Percentiles rank a stretch among this genome's conserved stretches.
phyloP scores from a whole-genome alignment of 2,888 invertebrate species.

The Andrena flavipes region DNA sequence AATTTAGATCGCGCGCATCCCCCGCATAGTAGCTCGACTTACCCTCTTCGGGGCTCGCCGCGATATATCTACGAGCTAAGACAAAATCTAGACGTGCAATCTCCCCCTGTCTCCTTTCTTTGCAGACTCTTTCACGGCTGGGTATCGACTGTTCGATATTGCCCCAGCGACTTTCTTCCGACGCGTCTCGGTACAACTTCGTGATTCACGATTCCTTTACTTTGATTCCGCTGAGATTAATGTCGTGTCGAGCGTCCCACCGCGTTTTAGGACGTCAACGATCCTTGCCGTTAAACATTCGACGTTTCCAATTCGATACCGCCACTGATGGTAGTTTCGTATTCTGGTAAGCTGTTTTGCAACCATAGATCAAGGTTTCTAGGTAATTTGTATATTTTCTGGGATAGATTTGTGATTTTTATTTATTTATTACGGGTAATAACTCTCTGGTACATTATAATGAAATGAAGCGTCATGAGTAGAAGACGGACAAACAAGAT shows the following conservation, averaged over 20 bases:
- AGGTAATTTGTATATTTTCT: too few relatives aligned
- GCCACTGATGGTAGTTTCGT: neutral
- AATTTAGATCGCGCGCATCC: constrained; percentile 56
- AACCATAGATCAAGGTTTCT: too few relatives aligned
- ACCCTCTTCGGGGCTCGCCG: constrained; percentile 16
- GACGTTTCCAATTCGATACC: constrained; percentile 6
- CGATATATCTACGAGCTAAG: constrained; percentile 50
- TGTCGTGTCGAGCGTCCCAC: constrained; percentile 28
- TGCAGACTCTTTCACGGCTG: constrained; percentile 13
- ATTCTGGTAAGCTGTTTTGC: too few relatives aligned
- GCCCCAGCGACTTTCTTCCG: constrained; percentile 53
- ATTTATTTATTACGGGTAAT: too few relatives aligned
- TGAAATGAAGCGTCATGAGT: too few relatives aligned
- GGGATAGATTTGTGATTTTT: too few relatives aligned
- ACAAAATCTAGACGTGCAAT: constrained; percentile 59
- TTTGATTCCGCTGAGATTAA: constrained; percentile 40
- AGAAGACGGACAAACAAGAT: too few relatives aligned
- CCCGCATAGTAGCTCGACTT: constrained; percentile 30
- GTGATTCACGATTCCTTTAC: constrained; percentile 57
- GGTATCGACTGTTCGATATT: constrained; percentile 53
- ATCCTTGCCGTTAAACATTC: constrained; percentile 11
- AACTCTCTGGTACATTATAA: too few relatives aligned
- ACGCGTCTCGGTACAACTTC: constrained; percentile 38
- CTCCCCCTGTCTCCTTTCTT: constrained; percentile 45
- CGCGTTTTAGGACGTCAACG: constrained; percentile 27